phyloP scores from a whole-genome alignment of 2,113 vertebrate genomes.

The Merops nubicus region DNA sequence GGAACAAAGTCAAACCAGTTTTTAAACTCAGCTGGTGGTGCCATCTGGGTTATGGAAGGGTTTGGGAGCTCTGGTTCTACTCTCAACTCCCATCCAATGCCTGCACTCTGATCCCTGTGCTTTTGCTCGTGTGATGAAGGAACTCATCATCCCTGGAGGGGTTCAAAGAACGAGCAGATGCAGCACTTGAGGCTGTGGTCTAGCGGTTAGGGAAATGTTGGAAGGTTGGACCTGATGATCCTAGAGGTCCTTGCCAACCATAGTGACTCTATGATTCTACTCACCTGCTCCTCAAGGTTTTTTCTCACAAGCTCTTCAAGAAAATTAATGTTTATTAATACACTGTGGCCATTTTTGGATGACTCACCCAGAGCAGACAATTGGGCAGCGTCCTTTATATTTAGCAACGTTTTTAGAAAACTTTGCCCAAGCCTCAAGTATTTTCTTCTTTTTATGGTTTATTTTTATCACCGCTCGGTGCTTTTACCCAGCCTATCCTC shows the following conservation, averaged over 20 bases:
- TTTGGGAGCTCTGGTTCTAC: neutral
- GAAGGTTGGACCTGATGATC: no score
- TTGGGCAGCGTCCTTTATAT: neutral
- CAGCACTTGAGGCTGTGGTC: no score
- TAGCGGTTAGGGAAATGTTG: no score
- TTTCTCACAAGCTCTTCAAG: no score
- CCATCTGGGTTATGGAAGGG: neutral
- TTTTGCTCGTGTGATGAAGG: neutral
- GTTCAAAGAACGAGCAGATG: no score
- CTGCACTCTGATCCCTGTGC: neutral
- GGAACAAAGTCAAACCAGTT: neutral
- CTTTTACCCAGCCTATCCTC: slow-evolving; percentile 23
- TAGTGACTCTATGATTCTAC: no score
- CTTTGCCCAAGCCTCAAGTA: neutral
- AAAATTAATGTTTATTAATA: neutral
- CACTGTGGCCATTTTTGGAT: neutral
- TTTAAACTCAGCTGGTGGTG: neutral
- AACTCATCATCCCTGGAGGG: no score
- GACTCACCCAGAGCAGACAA: neutral
- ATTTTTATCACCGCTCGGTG: neutral
- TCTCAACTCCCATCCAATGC: neutral
- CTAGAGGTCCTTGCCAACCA: no score
- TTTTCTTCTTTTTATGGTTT: slow-evolving; percentile 15
- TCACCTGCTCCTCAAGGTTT: neutral
- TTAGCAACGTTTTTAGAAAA: neutral